A percentile compares a stretch with the other conserved stretches of the same genome.
Conservation (phyloP, 2,797 vertebrate species). For the Odontamblyopus rebecca region DNA sequence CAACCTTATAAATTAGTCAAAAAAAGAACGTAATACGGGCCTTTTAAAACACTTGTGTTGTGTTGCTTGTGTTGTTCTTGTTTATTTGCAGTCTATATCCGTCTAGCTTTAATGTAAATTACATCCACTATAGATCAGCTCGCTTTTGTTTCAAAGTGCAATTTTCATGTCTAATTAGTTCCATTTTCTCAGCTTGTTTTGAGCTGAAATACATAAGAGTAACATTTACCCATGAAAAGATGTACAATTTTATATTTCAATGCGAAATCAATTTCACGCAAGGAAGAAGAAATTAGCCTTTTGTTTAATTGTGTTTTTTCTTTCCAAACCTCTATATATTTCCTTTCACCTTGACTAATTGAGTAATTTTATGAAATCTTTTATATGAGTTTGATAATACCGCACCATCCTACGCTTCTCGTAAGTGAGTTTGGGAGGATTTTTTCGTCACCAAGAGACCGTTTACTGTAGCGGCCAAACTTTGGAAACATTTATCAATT, state of each 20-base stretch:
- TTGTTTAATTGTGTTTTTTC: not conserved
- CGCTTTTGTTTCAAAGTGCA: not conserved
- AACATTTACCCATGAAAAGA: not conserved
- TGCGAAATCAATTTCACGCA: conserved; percentile 4
- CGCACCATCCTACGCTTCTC: conserved; percentile 29
- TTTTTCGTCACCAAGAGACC: conserved; percentile 54
- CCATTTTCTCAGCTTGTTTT: not conserved
- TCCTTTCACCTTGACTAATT: not conserved
- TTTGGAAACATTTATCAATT: conserved; percentile 73
- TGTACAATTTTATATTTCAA: not conserved
- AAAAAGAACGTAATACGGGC: no score
- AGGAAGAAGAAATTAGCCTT: not conserved
- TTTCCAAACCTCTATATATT: not conserved
- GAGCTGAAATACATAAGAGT: not conserved
- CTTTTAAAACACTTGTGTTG: no score
- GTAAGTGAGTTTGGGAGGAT: conserved; percentile 51
- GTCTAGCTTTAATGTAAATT: not conserved
- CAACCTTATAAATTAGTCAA: no score
- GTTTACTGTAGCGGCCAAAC: conserved; percentile 47
- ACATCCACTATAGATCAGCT: not conserved
- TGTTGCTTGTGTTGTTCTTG: no score
- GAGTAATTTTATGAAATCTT: not conserved
- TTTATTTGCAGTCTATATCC: no score
- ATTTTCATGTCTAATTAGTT: not conserved
- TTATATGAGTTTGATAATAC: conserved; percentile 10